Conservation (phyloP, 1,140 invertebrate genomes). For the Brachionus rubens region DNA sequence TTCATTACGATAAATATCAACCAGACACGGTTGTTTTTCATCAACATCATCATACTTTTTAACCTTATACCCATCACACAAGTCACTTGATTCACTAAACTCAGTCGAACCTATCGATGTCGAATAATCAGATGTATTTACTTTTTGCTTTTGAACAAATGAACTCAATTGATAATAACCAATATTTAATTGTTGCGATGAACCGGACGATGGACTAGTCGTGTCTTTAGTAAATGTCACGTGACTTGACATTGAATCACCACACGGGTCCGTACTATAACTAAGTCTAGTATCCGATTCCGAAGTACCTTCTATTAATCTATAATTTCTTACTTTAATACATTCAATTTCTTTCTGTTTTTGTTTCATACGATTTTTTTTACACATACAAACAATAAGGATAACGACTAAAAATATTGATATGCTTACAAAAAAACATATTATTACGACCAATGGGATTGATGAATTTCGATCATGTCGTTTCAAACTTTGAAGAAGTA, state of each 20-base stretch:
- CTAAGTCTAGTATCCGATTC: not conserved
- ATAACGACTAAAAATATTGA: not conserved
- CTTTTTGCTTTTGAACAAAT: constrained; percentile 1
- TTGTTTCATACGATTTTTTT: not conserved
- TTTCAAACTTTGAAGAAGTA: not conserved
- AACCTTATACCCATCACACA: not conserved
- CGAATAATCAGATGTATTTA: not conserved
- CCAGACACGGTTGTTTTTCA: not conserved
- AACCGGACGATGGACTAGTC: not conserved
- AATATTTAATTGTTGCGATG: not conserved
- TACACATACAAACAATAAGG: not conserved
- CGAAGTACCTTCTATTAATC: not conserved
- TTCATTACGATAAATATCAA: not conserved
- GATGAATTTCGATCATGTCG: too few species aligned
- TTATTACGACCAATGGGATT: too few species aligned
- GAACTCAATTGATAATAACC: not conserved
- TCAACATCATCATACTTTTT: not conserved
- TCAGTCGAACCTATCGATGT: not conserved
- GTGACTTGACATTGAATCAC: not conserved
- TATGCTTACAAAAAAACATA: not conserved
- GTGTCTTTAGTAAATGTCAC: not conserved
- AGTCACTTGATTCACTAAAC: not conserved
- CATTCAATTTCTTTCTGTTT: not conserved
- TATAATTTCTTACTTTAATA: constrained; percentile 24
- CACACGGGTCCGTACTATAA: not conserved